Evolutionary conservation across 1,140 invertebrate genomes (phyloP).

Genomic region (Atta texana): DNA sequence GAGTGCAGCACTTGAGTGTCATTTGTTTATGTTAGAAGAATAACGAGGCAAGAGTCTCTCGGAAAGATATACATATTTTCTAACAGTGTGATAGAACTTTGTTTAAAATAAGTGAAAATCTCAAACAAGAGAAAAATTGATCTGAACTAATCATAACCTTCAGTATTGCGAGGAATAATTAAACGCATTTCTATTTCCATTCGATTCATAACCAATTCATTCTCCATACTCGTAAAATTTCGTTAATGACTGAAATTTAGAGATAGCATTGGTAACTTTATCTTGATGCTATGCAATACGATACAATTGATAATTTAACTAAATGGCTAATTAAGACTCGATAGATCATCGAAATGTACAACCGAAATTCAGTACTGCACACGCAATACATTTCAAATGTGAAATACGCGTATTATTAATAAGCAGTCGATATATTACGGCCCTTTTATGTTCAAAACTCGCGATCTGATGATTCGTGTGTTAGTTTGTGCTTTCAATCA

Average conservation of each 20-base stretch:
- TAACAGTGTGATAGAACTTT: background rate
- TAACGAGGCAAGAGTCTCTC: background rate
- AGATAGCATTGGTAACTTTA: slow-evolving; percentile 14
- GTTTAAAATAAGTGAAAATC: background rate
- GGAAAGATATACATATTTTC: background rate
- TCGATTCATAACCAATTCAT: background rate
- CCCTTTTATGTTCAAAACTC: background rate
- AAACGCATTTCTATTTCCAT: background rate
- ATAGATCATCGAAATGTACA: slow-evolving; percentile 17
- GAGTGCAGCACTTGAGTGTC: background rate
- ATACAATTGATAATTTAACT: background rate
- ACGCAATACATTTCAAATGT: background rate
- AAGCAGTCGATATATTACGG: slow-evolving; percentile 15
- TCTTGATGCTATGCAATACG: background rate
- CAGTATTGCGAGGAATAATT: background rate
- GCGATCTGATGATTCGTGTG: background rate
- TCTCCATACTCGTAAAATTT: background rate
- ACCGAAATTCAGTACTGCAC: slow-evolving; percentile 1
- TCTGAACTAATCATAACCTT: background rate
- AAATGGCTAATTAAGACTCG: slow-evolving; percentile 17
- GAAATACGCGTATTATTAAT: slow-evolving; percentile 8
- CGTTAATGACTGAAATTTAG: background rate
- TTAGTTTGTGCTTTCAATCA: slow-evolving; percentile 14
- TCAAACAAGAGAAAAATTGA: background rate
- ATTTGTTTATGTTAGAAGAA: background rate